Conservation (phyloP, 1,140 invertebrate species). For the Myzus persicae region DNA sequence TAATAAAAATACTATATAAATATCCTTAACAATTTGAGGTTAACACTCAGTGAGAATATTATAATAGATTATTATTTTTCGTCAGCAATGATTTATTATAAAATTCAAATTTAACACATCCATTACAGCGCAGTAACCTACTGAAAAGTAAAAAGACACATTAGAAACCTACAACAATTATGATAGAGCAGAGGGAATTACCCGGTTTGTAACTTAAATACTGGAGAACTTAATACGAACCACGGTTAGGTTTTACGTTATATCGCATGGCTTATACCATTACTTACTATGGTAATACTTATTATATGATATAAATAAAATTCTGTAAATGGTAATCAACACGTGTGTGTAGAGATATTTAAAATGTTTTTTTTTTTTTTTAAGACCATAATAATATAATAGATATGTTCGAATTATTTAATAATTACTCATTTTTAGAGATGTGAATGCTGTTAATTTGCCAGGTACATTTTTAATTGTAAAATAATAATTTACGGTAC, state of each 20-base stretch:
- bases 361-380: background rate
- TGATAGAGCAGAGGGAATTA: background rate
- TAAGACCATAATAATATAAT: background rate
- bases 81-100: background rate
- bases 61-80: no score
- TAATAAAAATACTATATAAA: no score
- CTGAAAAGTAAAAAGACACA: background rate
- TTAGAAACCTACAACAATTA: background rate
- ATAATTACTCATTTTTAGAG: background rate
- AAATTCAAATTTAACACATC: background rate
- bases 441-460: no score
- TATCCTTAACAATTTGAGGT: background rate
- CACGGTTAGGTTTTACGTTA: background rate
- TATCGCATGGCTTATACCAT: no score
- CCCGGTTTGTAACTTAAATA: background rate
- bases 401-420: background rate
- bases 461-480: no score
- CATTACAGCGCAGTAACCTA: background rate
- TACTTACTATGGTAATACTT: background rate
- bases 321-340: background rate
- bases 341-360: background rate
- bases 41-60: background rate
- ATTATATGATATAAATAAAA: background rate
- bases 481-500: no score
- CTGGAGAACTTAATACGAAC: background rate